Percentiles rank a stretch among this genome's conserved stretches.
phyloP scores from a whole-genome alignment of 2,888 invertebrate species.

The Julus scandinavius region DNA sequence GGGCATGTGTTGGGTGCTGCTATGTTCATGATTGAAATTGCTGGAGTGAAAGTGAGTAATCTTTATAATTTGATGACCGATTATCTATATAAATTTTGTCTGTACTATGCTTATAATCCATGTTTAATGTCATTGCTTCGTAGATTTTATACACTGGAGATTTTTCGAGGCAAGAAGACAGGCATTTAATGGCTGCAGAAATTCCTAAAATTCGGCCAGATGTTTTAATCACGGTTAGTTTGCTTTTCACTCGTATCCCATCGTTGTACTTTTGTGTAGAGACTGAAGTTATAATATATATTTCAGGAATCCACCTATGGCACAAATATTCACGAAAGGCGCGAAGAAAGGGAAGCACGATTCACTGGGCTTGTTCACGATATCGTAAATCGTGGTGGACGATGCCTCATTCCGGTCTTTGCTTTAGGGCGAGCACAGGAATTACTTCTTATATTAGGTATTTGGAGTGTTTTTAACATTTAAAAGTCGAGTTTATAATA shows the following conservation, averaged over 20 bases:
- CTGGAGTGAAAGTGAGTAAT: conserved; percentile 82
- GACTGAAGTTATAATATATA: conserved; percentile 8
- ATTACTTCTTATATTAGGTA: conserved; percentile 85
- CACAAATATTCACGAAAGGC: conserved; percentile 97
- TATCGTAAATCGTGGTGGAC: conserved; percentile 95
- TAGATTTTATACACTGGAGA: conserved; percentile 93
- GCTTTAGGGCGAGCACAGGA: conserved; percentile 98
- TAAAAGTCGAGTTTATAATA: too few species aligned
- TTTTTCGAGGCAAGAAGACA: conserved; percentile 97
- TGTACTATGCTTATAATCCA: neutral
- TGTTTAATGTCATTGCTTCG: conserved; percentile 28
- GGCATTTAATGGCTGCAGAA: conserved; percentile 99
- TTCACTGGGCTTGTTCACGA: conserved; percentile 95
- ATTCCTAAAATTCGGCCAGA: conserved; percentile 96
- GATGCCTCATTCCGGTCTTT: conserved; percentile 98
- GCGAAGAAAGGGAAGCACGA: conserved; percentile 94
- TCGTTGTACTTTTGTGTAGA: neutral
- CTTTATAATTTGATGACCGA: neutral
- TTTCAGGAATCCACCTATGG: conserved; percentile 96
- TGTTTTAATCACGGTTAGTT: conserved; percentile 87
- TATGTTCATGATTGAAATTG: conserved; percentile 99
- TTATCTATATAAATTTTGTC: neutral
- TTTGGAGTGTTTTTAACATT: neutral
- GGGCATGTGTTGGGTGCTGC: conserved; percentile 99
- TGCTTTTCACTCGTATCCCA: neutral